These are phyloP conservation scores for Cotesia typhae DNA, from an alignment of 1,140 invertebrate genomes.

Conservation along the genomic window DNA sequence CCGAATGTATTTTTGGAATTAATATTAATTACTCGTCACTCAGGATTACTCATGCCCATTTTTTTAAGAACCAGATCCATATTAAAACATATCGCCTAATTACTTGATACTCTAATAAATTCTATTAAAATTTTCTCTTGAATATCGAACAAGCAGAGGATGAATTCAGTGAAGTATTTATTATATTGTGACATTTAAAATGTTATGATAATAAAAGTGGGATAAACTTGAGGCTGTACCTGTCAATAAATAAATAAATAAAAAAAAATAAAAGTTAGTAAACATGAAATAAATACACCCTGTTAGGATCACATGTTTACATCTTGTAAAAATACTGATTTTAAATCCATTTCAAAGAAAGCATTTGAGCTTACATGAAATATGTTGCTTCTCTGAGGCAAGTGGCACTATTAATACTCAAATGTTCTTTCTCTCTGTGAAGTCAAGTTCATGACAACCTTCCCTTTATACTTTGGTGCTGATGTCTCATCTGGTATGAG, in stretches of 20 bases:
- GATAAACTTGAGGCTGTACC: not conserved
- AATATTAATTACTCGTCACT: conserved; percentile 14
- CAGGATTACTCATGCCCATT: not conserved
- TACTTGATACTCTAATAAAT: too few relatives aligned
- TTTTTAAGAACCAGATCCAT: not conserved
- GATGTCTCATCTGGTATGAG: not conserved
- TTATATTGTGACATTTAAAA: too few relatives aligned
- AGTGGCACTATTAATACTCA: conserved; percentile 15
- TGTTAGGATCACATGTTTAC: not conserved
- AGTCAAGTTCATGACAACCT: conserved; percentile 21
- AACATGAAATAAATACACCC: too few relatives aligned
- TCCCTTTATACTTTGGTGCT: not conserved
- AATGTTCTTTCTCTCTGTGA: conserved; percentile 11
- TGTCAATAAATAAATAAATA: not conserved
- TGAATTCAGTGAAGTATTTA: too few relatives aligned
- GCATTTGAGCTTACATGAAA: not conserved
- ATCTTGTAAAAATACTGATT: not conserved
- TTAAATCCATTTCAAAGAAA: conserved; percentile 3
- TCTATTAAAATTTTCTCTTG: too few relatives aligned
- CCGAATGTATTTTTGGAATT: conserved; percentile 20
- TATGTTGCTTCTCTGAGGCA: conserved; percentile 1
- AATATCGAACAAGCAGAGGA: too few relatives aligned
- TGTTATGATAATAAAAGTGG: too few relatives aligned
- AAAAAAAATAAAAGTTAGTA: not conserved
- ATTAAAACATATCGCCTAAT: not conserved